These are phyloP conservation scores for Kradibia gibbosae DNA, from an alignment of 1,140 invertebrate species.

Conservation along the genomic window DNA sequence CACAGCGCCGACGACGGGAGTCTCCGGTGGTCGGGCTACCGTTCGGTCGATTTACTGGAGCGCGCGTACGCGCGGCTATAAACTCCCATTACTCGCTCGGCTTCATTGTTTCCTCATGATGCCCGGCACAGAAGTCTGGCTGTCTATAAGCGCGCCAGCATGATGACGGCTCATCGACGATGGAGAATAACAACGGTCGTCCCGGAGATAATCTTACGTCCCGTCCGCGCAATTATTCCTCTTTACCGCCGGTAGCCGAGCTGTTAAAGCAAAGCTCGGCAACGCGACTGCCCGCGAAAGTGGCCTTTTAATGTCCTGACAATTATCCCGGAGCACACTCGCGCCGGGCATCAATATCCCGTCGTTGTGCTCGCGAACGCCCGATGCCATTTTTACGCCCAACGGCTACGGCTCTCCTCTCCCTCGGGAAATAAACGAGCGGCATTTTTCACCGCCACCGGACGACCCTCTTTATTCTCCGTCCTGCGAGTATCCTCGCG, in stretches of 20 bases:
- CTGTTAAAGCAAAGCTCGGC: constrained; percentile 12
- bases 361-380: not conserved
- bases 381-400: not conserved
- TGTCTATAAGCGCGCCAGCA: constrained; percentile 33
- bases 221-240: constrained; percentile 66
- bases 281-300: not conserved
- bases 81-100: constrained; percentile 56
- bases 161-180: constrained; percentile 56
- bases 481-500: no score
- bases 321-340: constrained; percentile 2
- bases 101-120: constrained; percentile 62
- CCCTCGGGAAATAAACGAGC: no score
- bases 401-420: no score
- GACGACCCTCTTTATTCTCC: no score
- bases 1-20: constrained; percentile 10
- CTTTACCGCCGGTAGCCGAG: constrained; percentile 58
- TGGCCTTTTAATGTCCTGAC: not conserved
- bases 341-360: not conserved
- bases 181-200: constrained; percentile 29
- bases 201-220: constrained; percentile 59
- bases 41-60: constrained; percentile 36
- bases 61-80: constrained; percentile 67
- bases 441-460: no score
- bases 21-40: not conserved
- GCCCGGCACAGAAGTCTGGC: constrained; percentile 50